Evolutionary conservation across 2,113 vertebrate species (phyloP), one percentile per base, ranked within the genome.

Genomic region (Ceyx melanurus): DNA sequence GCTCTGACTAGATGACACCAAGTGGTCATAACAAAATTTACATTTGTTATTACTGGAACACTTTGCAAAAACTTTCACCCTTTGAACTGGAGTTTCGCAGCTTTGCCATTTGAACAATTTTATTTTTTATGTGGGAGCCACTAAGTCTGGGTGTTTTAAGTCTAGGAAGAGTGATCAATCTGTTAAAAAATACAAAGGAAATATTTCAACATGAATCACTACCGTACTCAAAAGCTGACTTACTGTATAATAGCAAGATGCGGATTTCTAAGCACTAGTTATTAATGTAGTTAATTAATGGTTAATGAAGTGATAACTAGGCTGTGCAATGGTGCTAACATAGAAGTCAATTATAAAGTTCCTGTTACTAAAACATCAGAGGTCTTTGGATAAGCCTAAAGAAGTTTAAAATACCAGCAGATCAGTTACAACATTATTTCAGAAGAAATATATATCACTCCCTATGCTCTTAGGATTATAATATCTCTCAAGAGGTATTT

Each of bases 1-100:
- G 57, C 87, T 93, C 94, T 82, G 84, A 89, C 74, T 89, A 68
- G 66, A 93, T 94, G 95, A 95, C 94, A 96, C 91, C 89, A 94
- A 95, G 95, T 93, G 93, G 95, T 62, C 95, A 79, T 19, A 94
- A 33, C 13, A 95, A 95, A 95, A 93, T 94, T 93, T 96, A 92
- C 94, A 92, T 95, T 95, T 96, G 82, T 94, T 94, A 76, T 94
- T 89, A 53, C 66, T 89, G 82, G 89, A 93, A 91, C 45, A 62
- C 16, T 95, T 86, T 80, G 75, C 75, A 95, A 93, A 93, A 86
- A 70, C 12, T 83, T 94, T 91, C 82, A 88, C 72, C 88, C 85
- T 93, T 91, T 95, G 88, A 91, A 86, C 79, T 51, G 75, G 13
- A 88, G 51, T 67, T 92, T 90, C 91, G 85, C 82, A 91, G 82